Conservation (phyloP, 2,113 vertebrate genomes). For the Megalops atlanticus region DNA sequence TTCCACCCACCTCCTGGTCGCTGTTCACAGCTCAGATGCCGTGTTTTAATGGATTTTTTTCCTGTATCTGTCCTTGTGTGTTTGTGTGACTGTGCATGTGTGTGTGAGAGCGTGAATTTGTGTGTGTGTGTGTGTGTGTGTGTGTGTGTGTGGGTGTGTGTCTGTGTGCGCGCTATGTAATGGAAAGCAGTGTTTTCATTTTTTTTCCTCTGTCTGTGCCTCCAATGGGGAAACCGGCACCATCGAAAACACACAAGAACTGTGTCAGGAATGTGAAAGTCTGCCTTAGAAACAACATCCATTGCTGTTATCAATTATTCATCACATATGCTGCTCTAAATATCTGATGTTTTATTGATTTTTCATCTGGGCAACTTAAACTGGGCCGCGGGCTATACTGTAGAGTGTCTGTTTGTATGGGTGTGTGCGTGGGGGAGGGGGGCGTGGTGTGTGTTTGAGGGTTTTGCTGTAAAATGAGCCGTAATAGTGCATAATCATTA, state of each 20-base stretch:
- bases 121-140: neutral
- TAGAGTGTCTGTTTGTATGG: neutral
- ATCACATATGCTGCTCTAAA: neutral
- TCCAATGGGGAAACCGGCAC: neutral
- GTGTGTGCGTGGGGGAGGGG: neutral
- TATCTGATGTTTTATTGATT: constrained; percentile 18
- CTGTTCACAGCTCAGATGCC: neutral
- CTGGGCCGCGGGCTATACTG: neutral
- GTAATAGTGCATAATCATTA: neutral
- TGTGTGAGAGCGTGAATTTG: neutral
- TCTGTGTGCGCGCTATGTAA: no score
- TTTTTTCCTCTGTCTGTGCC: neutral
- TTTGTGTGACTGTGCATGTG: neutral
- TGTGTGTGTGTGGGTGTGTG: neutral
- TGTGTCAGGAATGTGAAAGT: neutral
- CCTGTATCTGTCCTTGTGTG: neutral
- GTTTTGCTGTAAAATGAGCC: neutral
- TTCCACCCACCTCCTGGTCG: neutral
- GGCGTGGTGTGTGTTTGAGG: neutral
- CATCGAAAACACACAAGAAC: neutral
- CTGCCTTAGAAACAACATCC: neutral
- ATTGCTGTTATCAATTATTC: constrained; percentile 12
- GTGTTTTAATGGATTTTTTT: neutral
- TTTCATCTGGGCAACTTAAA: constrained; percentile 24
- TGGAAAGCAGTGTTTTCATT: neutral